A percentile compares a stretch with the other conserved stretches of the same genome.
Conservation (phyloP, 1,140 invertebrate species). For the Drosophila erecta region DNA sequence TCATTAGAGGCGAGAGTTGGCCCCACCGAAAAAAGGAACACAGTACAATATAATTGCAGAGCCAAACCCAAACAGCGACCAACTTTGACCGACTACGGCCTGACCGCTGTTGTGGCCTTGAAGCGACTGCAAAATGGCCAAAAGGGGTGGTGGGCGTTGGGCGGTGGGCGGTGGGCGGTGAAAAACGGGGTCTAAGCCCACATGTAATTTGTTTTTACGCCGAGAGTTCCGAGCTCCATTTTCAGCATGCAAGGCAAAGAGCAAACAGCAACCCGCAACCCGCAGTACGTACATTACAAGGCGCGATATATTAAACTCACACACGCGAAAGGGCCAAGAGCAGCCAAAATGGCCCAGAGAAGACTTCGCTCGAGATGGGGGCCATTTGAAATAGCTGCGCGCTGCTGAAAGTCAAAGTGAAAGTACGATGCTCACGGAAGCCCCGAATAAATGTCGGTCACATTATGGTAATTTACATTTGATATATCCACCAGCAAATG, state of each 20-base stretch:
- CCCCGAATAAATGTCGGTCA: constrained; percentile 54
- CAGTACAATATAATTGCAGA: constrained; percentile 76
- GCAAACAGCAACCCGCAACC: constrained; percentile 50
- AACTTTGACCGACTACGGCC: constrained; percentile 56
- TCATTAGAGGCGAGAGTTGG: constrained; percentile 65
- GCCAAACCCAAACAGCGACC: constrained; percentile 56
- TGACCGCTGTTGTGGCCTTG: constrained; percentile 76
- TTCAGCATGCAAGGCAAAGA: constrained; percentile 72
- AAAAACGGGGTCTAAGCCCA: constrained; percentile 29
- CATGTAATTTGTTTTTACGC: constrained; percentile 77
- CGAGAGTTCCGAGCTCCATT: constrained; percentile 42
- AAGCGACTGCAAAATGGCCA: constrained; percentile 38
- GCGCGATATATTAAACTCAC: constrained; percentile 68
- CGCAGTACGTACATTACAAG: constrained; percentile 40
- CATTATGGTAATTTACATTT: constrained; percentile 62
- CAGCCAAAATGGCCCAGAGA: constrained; percentile 19
- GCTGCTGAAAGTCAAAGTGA: constrained; percentile 49
- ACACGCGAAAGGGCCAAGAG: constrained; percentile 62
- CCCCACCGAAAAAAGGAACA: constrained; percentile 27
- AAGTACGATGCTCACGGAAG: constrained; percentile 57
- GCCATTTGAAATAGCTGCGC: not conserved
- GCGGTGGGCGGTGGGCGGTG: not conserved
- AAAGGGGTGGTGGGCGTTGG: not conserved
- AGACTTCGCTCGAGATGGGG: constrained; percentile 2
- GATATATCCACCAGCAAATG: constrained; percentile 41